Percentiles rank a stretch among this genome's conserved stretches.
Conservation (phyloP, 2,113 vertebrate genomes). For the Psittacus erithacus region DNA sequence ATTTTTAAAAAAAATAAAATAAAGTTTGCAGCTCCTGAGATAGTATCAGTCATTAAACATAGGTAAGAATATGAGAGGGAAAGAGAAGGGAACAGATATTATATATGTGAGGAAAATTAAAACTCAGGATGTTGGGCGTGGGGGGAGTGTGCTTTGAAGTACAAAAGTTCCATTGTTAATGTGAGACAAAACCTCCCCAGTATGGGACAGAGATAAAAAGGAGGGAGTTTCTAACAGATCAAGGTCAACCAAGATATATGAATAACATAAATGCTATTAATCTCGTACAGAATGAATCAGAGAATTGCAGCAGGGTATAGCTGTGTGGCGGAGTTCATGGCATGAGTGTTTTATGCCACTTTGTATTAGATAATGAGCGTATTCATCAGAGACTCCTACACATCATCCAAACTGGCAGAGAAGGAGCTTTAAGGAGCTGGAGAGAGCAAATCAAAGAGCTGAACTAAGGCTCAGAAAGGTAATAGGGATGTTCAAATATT, state of each 20-base stretch:
- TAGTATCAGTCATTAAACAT: conserved; percentile 70
- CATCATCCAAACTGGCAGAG: conserved; percentile 72
- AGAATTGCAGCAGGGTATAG: conserved; percentile 67
- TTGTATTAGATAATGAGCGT: conserved; percentile 78
- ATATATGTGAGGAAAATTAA: conserved; percentile 78
- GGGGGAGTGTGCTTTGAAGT: conserved; percentile 76
- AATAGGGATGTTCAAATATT: conserved; percentile 77
- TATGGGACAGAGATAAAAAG: conserved; percentile 80
- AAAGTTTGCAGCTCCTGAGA: conserved; percentile 39
- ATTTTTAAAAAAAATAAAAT: conserved; percentile 7
- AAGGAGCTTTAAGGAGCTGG: conserved; percentile 73
- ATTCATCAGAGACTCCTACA: conserved; percentile 79
- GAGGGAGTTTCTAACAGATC: conserved; percentile 76
- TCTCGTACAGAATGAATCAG: conserved; percentile 71
- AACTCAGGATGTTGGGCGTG: conserved; percentile 73
- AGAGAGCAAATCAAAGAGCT: conserved; percentile 78
- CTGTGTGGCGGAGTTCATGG: conserved; percentile 70
- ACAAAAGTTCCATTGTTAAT: conserved; percentile 80
- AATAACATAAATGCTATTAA: conserved; percentile 83
- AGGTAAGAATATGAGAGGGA: conserved; percentile 75
- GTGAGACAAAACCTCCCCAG: conserved; percentile 78
- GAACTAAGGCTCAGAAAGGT: conserved; percentile 77
- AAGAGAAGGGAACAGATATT: conserved; percentile 73
- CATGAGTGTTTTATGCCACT: conserved; percentile 78
- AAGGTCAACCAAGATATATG: conserved; percentile 80